phyloP scores from a whole-genome alignment of 2,797 vertebrate species.

The Leptodactylus fallax region DNA sequence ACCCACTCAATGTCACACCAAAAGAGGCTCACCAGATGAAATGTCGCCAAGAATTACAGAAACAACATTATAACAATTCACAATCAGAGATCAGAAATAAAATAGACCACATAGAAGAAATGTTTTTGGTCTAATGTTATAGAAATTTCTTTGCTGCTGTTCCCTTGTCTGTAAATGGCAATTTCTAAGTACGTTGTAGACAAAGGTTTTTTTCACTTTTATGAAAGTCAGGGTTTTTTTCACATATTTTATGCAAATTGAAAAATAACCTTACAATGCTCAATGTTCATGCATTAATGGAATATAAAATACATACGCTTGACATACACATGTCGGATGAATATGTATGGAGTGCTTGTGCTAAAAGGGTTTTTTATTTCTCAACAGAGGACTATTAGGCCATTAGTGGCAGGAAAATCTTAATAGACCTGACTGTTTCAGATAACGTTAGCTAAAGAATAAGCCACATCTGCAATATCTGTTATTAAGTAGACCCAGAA shows the following conservation, averaged over 20 bases:
- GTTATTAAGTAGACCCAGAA: slow-evolving; percentile 31
- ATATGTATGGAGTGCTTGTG: slow-evolving; percentile 33
- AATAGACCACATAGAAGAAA: background rate
- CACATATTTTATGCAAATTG: background rate
- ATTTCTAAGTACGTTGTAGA: background rate
- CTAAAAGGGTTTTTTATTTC: slow-evolving; percentile 58
- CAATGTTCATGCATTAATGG: background rate
- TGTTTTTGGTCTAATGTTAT: background rate
- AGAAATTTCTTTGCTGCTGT: background rate
- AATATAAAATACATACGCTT: background rate
- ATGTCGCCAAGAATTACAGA: slow-evolving; percentile 18
- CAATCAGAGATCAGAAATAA: slow-evolving; percentile 1
- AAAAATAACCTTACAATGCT: background rate
- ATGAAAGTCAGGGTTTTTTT: background rate
- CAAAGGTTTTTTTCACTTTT: background rate
- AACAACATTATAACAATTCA: background rate
- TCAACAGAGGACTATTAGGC: slow-evolving; percentile 28
- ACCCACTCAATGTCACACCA: slow-evolving; percentile 26
- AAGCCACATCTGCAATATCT: slow-evolving; percentile 19
- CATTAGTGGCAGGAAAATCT: slow-evolving; percentile 30
- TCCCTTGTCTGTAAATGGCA: background rate
- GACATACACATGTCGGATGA: background rate
- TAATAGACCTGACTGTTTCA: slow-evolving; percentile 30
- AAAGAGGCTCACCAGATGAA: slow-evolving; percentile 63
- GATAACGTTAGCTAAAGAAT: slow-evolving; percentile 26